Conservation (phyloP, 2,888 invertebrate genomes). For the Prionchulus punctatus region DNA sequence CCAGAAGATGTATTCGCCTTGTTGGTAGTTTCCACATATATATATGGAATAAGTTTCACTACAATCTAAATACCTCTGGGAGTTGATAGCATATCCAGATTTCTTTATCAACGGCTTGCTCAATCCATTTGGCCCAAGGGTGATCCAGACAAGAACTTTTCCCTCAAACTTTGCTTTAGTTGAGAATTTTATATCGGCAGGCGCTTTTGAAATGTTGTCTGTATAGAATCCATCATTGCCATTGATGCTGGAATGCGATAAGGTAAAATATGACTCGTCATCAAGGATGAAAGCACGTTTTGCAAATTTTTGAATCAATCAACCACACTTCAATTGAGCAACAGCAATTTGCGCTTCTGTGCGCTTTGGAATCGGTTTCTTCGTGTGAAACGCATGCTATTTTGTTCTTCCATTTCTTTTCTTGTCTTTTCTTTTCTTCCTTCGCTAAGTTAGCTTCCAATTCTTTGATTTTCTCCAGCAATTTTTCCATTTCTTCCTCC, state of each 20-base stretch:
- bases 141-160: constrained; percentile 1
- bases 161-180: constrained; percentile 6
- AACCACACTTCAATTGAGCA: neutral
- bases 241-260: neutral
- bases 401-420: too few relatives aligned
- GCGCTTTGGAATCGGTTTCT: too few relatives aligned
- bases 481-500: too few relatives aligned
- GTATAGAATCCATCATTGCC: neutral
- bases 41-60: constrained; percentile 6
- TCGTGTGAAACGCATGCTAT: too few relatives aligned
- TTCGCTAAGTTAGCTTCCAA: too few relatives aligned
- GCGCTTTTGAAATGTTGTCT: neutral
- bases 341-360: neutral
- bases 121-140: neutral
- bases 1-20: neutral
- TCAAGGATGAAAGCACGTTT: neutral
- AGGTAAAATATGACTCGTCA: constrained; percentile 2
- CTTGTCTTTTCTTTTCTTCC: too few relatives aligned
- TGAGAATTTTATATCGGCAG: neutral
- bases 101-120: neutral
- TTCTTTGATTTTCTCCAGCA: too few relatives aligned
- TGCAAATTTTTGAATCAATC: neutral
- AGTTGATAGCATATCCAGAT: constrained; percentile 10
- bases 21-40: constrained; percentile 9
- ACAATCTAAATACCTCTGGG: constrained; percentile 4